Conservation (phyloP, 2,797 vertebrate genomes). For the Apogon talboti region DNA sequence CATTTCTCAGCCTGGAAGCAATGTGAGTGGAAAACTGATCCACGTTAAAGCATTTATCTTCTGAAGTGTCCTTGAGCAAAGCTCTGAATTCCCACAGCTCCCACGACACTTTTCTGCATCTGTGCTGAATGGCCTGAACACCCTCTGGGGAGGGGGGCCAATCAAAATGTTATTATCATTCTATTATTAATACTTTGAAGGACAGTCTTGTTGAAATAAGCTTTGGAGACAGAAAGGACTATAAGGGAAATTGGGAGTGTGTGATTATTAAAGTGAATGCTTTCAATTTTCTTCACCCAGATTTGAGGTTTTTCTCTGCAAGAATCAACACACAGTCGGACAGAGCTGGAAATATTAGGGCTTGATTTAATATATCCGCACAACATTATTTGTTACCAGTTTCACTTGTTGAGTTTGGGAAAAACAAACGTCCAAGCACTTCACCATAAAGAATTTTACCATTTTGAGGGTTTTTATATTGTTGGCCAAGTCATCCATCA, state of each 20-base stretch:
- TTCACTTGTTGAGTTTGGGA: neutral
- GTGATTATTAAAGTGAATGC: constrained; percentile 10
- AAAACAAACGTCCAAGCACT: neutral
- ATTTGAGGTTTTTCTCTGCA: neutral
- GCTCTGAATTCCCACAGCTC: constrained; percentile 1
- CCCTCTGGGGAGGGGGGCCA: neutral
- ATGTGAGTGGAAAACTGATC: constrained; percentile 4
- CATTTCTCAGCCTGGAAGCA: constrained; percentile 23
- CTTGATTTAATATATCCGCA: neutral
- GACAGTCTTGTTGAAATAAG: constrained; percentile 2
- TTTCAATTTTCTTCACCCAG: constrained; percentile 8
- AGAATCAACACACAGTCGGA: neutral
- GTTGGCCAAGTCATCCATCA: too few species aligned
- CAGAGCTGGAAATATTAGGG: neutral
- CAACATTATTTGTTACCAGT: neutral
- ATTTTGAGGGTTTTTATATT: too few species aligned
- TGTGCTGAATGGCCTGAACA: neutral
- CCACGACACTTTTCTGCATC: neutral
- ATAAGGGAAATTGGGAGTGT: neutral
- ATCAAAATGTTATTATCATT: constrained; percentile 6
- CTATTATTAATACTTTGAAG: constrained; percentile 7
- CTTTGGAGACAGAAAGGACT: neutral
- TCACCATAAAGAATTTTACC: neutral
- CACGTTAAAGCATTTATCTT: constrained; percentile 2
- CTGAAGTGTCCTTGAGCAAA: constrained; percentile 14